A percentile compares a stretch with the other conserved stretches of the same genome.
phyloP scores from a whole-genome alignment of 2,113 vertebrate genomes.

The Apus apus region DNA sequence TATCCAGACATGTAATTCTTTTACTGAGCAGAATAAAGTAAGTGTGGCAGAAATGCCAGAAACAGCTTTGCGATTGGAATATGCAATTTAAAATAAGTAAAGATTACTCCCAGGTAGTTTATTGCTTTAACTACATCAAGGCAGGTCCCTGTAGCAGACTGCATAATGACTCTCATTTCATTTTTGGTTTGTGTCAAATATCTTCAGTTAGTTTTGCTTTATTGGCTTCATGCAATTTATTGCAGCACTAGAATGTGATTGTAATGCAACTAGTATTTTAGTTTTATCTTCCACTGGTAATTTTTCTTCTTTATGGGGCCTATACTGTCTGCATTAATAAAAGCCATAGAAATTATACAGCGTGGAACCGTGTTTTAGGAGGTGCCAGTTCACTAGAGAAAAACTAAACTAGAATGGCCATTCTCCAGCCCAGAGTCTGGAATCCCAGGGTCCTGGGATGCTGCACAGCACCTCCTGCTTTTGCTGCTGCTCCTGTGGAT shows the following conservation, averaged over 20 bases:
- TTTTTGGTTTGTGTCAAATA: conserved; percentile 83
- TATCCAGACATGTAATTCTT: conserved; percentile 71
- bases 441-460: neutral
- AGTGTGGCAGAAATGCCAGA: conserved; percentile 76
- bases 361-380: conserved; percentile 67
- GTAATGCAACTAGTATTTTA: conserved; percentile 80
- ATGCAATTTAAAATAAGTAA: conserved; percentile 80
- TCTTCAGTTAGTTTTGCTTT: conserved; percentile 83
- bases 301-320: conserved; percentile 80
- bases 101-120: conserved; percentile 81
- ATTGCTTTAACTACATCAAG: conserved; percentile 77
- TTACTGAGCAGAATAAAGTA: conserved; percentile 58
- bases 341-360: conserved; percentile 76
- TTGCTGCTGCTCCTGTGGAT: neutral
- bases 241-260: conserved; percentile 75
- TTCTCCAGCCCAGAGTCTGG: neutral
- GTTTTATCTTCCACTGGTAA: conserved; percentile 77
- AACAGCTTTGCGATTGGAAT: conserved; percentile 77
- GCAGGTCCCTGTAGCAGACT: conserved; percentile 72
- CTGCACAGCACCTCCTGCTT: neutral
- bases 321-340: conserved; percentile 76
- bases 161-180: conserved; percentile 75
- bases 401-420: neutral
- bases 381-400: conserved; percentile 46
- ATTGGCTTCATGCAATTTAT: conserved; percentile 79